Conservation (phyloP, 2,113 vertebrate species). For the Vulpes vulpes region DNA sequence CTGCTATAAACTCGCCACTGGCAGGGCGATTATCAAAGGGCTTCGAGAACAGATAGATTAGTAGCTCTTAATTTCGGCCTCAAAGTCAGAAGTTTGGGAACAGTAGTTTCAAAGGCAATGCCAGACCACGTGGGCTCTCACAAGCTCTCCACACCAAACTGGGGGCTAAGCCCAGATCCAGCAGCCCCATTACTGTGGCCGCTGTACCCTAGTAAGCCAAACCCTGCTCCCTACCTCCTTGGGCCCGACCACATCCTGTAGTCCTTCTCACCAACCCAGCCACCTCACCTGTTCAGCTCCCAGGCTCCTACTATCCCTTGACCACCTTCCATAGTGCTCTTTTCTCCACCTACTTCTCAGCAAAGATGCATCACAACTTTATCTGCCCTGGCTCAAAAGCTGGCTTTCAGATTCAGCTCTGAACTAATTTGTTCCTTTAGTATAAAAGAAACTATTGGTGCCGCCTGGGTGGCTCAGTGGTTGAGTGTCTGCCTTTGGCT, state of each 20-base stretch:
- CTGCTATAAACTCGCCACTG: neutral
- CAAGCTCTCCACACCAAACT: neutral
- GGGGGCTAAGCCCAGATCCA: neutral
- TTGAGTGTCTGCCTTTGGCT: too few relatives aligned
- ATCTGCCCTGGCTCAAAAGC: neutral
- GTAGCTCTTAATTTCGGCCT: neutral
- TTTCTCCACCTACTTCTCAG: conserved; percentile 52
- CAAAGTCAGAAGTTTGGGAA: neutral
- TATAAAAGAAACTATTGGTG: neutral
- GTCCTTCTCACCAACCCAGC: neutral
- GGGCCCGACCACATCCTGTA: neutral
- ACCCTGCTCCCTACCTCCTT: neutral
- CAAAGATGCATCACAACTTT: neutral
- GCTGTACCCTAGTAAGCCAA: neutral
- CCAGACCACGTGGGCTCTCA: neutral
- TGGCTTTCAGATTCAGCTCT: neutral
- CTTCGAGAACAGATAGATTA: neutral
- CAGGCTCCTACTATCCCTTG: neutral
- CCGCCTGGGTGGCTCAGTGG: too few relatives aligned
- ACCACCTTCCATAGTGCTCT: conserved; percentile 18
- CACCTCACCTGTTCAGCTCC: neutral
- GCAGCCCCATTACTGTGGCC: neutral
- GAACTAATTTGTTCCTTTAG: neutral
- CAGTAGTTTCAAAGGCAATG: neutral
- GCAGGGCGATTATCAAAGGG: neutral